Evolutionary conservation across 2,113 vertebrate genomes (phyloP), one percentile per base, ranked within the genome.

Genomic region (Colius striatus): DNA sequence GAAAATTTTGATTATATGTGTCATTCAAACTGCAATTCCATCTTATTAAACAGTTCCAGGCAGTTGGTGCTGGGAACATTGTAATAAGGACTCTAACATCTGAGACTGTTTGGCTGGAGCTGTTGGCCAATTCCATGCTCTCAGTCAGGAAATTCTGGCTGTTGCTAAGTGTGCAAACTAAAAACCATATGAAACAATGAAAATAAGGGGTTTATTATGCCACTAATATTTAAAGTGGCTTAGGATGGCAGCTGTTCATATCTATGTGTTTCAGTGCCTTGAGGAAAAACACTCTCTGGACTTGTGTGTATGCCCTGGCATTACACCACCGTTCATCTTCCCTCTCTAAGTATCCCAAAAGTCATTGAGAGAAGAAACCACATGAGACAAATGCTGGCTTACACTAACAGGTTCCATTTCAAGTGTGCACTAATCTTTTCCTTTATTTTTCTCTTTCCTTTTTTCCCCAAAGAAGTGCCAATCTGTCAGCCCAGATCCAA

Each of bases 1-100:
- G 94, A 94, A 86, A 92, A 89, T 92, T 71, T 95, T 97, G 83
- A 96, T 96, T 91, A 63, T 87, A 61, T 76, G 55, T 93, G 90
- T 83, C 90, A 94, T 92, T 97, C 93, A 96, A 89, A 66, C 71
- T 11, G 34, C 85, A 95, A 75, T 96, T 93, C 80, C 79, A 22
- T 87, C 84, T 94, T 95, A 93, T 94, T 95, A 95, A 93, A 80
- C 2, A 13, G 90, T 96, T 93, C 72, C 86, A 95, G 94, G 84
- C 93, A 89, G 74, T 96, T 95, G 90, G 58, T 89, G 74, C 48
- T 91, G 72, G 71, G 67, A 89, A 68, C 88, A 36, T 34, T 80
- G 78, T 38, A 94, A 72, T 89, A 87, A 82, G 83, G 70, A 47
- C 82, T 94, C 51, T 20, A 89, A 11, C 48, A 79, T 90, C 65